Percentiles rank a stretch among this genome's conserved stretches.
Evolutionary conservation across 1,140 invertebrate genomes (phyloP).

Genomic region (Dreissena rostriformis): DNA sequence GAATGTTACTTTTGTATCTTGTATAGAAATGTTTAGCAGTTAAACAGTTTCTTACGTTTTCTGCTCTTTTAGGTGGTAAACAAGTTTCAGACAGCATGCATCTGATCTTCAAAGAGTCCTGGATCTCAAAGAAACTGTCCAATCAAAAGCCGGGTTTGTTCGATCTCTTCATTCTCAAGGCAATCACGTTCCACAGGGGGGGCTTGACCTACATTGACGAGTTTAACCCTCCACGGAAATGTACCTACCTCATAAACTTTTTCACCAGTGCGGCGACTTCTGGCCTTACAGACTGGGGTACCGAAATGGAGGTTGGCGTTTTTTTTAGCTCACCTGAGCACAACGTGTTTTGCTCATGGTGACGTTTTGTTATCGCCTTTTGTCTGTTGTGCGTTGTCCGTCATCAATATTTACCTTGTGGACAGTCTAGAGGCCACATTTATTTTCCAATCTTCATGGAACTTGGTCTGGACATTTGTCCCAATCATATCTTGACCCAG

Average conservation of each 20-base stretch:
- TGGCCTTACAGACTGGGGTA: slow-evolving; percentile 21
- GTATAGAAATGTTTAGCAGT: too few species aligned
- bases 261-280: slow-evolving; percentile 40
- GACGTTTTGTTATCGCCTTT: too few species aligned
- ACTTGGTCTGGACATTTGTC: too few species aligned
- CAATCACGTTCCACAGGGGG: slow-evolving; percentile 34
- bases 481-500: too few species aligned
- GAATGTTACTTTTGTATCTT: too few species aligned
- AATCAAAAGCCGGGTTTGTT: background rate
- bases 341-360: too few species aligned
- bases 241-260: slow-evolving; percentile 59
- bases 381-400: too few species aligned
- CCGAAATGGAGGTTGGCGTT: slow-evolving; percentile 21
- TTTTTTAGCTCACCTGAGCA: too few species aligned
- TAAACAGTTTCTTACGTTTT: too few species aligned
- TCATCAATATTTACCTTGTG: too few species aligned
- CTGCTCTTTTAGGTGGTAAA: slow-evolving; percentile 21
- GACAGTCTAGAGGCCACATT: too few species aligned
- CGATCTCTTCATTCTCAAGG: slow-evolving; percentile 51
- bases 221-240: slow-evolving; percentile 50
- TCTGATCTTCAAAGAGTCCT: slow-evolving; percentile 39
- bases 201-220: slow-evolving; percentile 51
- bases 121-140: slow-evolving; percentile 42
- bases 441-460: too few species aligned
- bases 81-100: slow-evolving; percentile 46